Base-by-base conservation (phyloP, 2,888 invertebrate species). In the Eumacrocentrus americanus region DNA sequence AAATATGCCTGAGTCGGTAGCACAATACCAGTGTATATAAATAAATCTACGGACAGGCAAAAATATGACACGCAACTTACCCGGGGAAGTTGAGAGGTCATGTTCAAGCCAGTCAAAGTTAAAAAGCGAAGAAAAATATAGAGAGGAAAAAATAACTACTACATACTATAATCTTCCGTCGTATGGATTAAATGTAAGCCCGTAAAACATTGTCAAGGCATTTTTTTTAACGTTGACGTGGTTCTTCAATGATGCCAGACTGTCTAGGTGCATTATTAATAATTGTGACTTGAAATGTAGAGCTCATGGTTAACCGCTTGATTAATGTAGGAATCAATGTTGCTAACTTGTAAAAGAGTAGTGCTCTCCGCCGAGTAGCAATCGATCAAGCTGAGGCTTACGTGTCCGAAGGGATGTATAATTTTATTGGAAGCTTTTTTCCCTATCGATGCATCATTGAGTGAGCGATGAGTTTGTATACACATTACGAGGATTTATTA, bases 31-130 rank as follows among this genome's bases (percentile, higher is more conserved):
- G 40, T 35, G 38, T 38, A 38, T 60, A 58, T 61, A 61, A 64
- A 62, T 60, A 64, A 61, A 61, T 64, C 16, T 53, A 34, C 25
- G 12, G 47, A 47, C 54, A 53, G 51, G 50, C 29, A 38, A 50
- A 58, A 60, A 54, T 56, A 35, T 29, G 47, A 56, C 60, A 60
- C 64, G 58, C 56, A 25, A 55, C 20, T 35, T 7, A 16, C 7
- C 14, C 2, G 5, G n/a, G 7, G 12, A 11, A 9, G 18, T 44
- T 22, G 22, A 20, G 22, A 22, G 22, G 22, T 44, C 18, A 18
- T 16, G n/a, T 22, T 44, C 4, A 20, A 11, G n/a, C 44, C 3
- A 22, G 44, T 20, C 4, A 35, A 29, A 20, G 22, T 14, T 20
- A 29, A n/a, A 44, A 35, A 6, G 34, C 9, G 35, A 37, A 55